Evolutionary conservation across 2,888 invertebrate species (phyloP), one percentile per base, ranked within the genome.

Genomic region (Macrophya annulata): DNA sequence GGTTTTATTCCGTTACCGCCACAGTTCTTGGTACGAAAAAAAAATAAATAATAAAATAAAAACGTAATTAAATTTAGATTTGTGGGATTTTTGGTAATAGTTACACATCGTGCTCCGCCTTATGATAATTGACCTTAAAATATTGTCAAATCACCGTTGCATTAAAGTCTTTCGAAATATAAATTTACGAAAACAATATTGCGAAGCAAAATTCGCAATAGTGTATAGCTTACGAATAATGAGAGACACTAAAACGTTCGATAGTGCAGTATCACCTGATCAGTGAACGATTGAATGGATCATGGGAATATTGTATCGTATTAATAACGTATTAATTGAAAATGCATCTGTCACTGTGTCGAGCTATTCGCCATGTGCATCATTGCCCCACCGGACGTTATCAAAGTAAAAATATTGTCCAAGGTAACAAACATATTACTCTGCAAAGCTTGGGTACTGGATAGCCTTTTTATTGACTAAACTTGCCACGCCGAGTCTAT

Each of bases 361-460:
- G 88, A 89, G 89, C 89, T 89, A 89, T 89, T 89, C 90, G 88
- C 90, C 91, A 91, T 90, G 88, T 91, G 91, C 89, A 89, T 88
- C 88, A 88, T 87, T 87, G 85, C 88, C 89, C 83, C 87, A 90
- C 91, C 92, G 92, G 92, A 92, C 90, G 91, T 90, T 89, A 90
- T 90, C 89, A 90, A 87, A 86, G 89, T 85, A 89, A 86, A 92
- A 90, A 88, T 91, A 92, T 92, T 92, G 92, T 88, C 91, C 88
- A 86, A 82, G 84, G 37, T 71, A 77, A 87, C 85, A 85, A 86
- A 88, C 84, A 86, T 83, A 86, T 81, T 74, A 85, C 84, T 86
- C n/a, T 84, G 51, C 43, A 85, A 40, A 71, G 76, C 74, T 68
- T 86, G 86, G 87, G 87, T 86, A 85, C 85, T 87, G 83, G 21